Percentiles rank a stretch among this genome's conserved stretches.
phyloP scores from a whole-genome alignment of 2,888 invertebrate species.

The Synergus gifuensis region DNA sequence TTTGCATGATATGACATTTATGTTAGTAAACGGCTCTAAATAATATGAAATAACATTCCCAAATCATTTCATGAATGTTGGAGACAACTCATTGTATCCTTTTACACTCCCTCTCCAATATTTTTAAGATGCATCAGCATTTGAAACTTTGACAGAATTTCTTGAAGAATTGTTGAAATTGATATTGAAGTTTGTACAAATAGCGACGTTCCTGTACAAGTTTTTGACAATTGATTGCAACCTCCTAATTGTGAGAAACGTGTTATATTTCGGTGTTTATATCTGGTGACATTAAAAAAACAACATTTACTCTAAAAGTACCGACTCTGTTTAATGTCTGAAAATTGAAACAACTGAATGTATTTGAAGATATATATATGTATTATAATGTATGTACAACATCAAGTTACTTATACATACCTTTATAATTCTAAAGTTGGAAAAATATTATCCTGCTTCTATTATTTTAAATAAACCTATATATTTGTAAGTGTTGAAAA shows the following conservation, averaged over 20 bases:
- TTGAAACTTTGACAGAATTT: conserved; percentile 1
- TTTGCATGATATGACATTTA: background rate
- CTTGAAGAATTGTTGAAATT: background rate
- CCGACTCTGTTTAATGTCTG: conserved; percentile 17
- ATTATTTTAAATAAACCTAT: conserved; percentile 50
- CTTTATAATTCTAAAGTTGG: conserved; percentile 35
- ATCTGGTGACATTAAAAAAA: background rate
- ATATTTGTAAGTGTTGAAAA: conserved; percentile 50
- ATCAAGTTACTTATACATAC: conserved; percentile 45
- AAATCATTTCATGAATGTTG: background rate
- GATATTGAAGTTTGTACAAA: conserved; percentile 1
- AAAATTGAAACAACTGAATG: conserved; percentile 41
- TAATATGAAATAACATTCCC: conserved; percentile 24
- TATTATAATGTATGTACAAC: conserved; percentile 49
- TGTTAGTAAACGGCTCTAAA: conserved; percentile 10
- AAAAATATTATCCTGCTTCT: conserved; percentile 11
- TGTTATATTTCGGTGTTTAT: conserved; percentile 17
- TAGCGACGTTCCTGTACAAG: background rate
- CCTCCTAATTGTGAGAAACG: background rate
- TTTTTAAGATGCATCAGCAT: background rate
- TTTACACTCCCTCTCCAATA: background rate
- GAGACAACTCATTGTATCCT: background rate
- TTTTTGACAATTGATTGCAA: background rate
- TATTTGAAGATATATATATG: conserved; percentile 42
- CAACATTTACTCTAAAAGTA: conserved; percentile 2